Evolutionary conservation across 2,113 vertebrate species (phyloP).

Genomic region (Butorides virescens): DNA sequence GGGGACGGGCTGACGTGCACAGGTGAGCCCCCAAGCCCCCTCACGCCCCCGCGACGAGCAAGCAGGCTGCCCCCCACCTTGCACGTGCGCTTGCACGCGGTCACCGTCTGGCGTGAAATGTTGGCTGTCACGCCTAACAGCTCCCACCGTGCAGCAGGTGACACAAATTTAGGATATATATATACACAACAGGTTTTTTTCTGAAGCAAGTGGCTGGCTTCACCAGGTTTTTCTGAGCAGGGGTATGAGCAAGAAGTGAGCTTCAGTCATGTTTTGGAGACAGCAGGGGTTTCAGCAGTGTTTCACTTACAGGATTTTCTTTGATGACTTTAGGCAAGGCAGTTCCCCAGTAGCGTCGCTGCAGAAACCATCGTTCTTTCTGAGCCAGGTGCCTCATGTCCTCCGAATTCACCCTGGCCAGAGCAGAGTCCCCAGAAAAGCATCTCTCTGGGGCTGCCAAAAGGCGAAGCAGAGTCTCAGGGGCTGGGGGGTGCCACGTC

Average conservation of each 20-base stretch:
- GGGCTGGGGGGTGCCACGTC: rapidly evolving
- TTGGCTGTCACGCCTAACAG: not conserved
- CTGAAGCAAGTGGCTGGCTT: not conserved
- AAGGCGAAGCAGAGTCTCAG: not conserved
- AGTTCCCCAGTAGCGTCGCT: not conserved
- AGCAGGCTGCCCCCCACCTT: not conserved
- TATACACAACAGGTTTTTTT: not conserved
- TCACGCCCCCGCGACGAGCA: not conserved
- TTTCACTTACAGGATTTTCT: not conserved
- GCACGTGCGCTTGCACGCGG: rapidly evolving
- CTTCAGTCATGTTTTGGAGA: not conserved
- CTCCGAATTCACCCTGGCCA: not conserved
- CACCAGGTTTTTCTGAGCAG: not conserved
- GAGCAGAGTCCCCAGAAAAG: not conserved
- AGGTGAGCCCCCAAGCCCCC: constrained; percentile 67
- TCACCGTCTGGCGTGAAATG: rapidly evolving
- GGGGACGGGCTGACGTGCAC: constrained; percentile 89
- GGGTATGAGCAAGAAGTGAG: not conserved
- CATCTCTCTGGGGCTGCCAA: not conserved
- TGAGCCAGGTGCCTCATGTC: not conserved
- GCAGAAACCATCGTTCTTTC: not conserved
- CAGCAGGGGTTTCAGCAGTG: not conserved
- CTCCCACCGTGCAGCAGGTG: not conserved
- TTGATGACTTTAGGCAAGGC: not conserved
- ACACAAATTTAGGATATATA: not conserved